These are phyloP conservation scores for Pelobates cultripes DNA, from an alignment of 2,797 vertebrate species.

Conservation along the genomic window DNA sequence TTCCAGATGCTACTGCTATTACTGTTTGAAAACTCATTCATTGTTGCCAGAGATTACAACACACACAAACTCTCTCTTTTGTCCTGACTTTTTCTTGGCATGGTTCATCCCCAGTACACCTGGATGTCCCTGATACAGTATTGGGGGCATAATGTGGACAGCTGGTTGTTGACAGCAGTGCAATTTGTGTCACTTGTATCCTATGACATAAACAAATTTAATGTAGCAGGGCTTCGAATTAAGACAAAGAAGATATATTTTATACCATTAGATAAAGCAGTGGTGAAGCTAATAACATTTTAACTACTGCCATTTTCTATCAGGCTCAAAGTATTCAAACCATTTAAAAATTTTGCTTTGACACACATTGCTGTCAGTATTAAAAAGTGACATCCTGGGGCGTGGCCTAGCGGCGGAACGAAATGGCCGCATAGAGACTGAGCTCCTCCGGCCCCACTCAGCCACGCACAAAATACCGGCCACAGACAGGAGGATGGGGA, in stretches of 20 bases:
- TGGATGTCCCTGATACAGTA: slow-evolving; percentile 1
- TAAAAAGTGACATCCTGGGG: too few species aligned
- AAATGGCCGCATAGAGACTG: too few species aligned
- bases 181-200: slow-evolving; percentile 38
- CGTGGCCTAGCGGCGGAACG: too few species aligned
- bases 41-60: slow-evolving; percentile 19
- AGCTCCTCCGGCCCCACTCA: too few species aligned
- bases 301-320: not conserved
- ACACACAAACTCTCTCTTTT: not conserved
- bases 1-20: not conserved
- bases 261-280: not conserved
- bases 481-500: too few species aligned
- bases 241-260: slow-evolving; percentile 4
- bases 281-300: not conserved
- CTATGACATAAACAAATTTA: slow-evolving; percentile 1
- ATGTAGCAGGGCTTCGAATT: not conserved
- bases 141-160: slow-evolving; percentile 23
- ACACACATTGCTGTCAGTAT: too few species aligned
- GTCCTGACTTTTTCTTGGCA: slow-evolving; percentile 4
- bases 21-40: not conserved
- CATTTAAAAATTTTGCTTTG: too few species aligned
- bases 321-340: too few species aligned
- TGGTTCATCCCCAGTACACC: not conserved
- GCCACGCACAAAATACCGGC: too few species aligned
- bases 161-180: slow-evolving; percentile 23